Percentiles rank a stretch among this genome's conserved stretches.
phyloP scores from a whole-genome alignment of 2,888 invertebrate genomes.

The Cryptophagus acutangulus region DNA sequence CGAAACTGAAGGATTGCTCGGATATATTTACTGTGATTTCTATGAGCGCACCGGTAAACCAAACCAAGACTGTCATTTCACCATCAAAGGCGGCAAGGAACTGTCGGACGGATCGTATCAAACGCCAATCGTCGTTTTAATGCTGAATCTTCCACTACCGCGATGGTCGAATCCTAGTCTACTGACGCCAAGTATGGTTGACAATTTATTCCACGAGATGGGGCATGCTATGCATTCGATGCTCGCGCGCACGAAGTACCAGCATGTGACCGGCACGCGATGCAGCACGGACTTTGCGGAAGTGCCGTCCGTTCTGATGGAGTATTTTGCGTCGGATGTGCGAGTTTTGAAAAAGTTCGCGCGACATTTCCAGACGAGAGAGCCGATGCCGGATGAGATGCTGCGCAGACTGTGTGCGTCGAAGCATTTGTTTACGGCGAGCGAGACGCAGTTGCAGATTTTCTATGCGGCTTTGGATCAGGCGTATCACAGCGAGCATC shows the following conservation, averaged over 20 bases:
- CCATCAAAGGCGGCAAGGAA: conserved; percentile 87
- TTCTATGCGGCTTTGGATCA: conserved; percentile 78
- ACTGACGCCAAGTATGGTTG: conserved; percentile 78
- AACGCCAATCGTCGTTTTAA: conserved; percentile 87
- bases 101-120: conserved; percentile 78
- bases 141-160: conserved; percentile 79
- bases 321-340: conserved; percentile 90
- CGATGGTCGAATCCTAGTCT: conserved; percentile 72
- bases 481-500: conserved; percentile 69
- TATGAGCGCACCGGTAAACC: conserved; percentile 89
- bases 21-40: conserved; percentile 96
- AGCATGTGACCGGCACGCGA: conserved; percentile 95
- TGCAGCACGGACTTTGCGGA: conserved; percentile 98
- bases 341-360: conserved; percentile 82
- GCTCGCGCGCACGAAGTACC: conserved; percentile 90
- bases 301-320: conserved; percentile 98
- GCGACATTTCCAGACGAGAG: conserved; percentile 83
- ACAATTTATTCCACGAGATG: conserved; percentile 98
- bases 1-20: conserved; percentile 74
- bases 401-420: conserved; percentile 75
- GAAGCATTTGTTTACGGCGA: conserved; percentile 82
- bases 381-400: conserved; percentile 75
- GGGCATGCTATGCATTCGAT: conserved; percentile 99
- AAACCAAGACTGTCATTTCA: conserved; percentile 98
- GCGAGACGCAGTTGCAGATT: conserved; percentile 66